These are phyloP conservation scores for Aphelenchoides bicaudatus DNA, from an alignment of 2,888 invertebrate species.

Conservation along the genomic window DNA sequence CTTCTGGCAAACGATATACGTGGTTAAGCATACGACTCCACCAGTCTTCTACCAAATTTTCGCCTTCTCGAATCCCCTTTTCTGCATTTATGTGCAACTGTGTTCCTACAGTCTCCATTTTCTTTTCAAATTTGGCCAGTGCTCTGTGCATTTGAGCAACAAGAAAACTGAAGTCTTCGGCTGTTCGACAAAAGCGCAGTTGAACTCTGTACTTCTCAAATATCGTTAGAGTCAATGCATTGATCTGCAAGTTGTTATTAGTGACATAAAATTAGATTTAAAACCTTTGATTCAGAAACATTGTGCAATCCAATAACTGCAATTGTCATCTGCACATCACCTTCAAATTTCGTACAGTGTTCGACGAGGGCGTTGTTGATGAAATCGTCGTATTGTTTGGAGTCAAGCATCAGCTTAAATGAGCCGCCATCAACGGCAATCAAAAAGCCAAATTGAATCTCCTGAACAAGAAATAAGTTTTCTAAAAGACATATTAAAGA, in stretches of 20 bases:
- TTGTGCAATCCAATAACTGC: conserved; percentile 23
- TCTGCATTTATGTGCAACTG: conserved; percentile 26
- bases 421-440: conserved; percentile 31
- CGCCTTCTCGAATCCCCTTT: conserved; percentile 40
- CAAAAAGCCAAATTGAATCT: conserved; percentile 24
- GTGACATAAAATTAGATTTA: conserved; percentile 23
- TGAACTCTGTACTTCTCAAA: conserved; percentile 36
- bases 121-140: conserved; percentile 39
- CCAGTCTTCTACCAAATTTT: conserved; percentile 33
- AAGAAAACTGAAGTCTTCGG: conserved; percentile 38
- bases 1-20: conserved; percentile 36
- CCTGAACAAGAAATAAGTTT: conserved; percentile 19
- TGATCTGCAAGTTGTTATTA: conserved; percentile 24
- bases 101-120: conserved; percentile 24
- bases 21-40: conserved; percentile 39
- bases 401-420: conserved; percentile 28
- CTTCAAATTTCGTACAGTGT: neutral
- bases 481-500: neutral
- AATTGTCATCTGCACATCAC: conserved; percentile 29
- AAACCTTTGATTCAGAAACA: conserved; percentile 14
- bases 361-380: conserved; percentile 19
- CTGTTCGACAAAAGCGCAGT: conserved; percentile 28
- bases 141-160: conserved; percentile 40
- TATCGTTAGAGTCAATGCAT: conserved; percentile 25
- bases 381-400: conserved; percentile 14